Base-by-base conservation (phyloP, 2,797 vertebrate genomes). In the Syngnathus rostellatus region DNA sequence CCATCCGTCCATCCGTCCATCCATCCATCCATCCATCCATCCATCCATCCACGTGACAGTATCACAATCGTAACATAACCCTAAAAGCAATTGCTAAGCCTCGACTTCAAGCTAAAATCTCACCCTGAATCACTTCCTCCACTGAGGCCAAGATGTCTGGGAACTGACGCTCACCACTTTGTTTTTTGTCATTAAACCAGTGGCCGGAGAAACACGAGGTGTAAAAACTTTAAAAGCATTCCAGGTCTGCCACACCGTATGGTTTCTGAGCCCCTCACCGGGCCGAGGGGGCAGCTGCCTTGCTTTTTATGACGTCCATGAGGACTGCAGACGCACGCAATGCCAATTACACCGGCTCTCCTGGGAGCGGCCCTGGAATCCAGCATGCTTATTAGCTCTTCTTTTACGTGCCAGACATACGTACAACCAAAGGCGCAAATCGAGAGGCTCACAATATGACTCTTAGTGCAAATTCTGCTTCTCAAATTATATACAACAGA, bases 211-310 rank as follows among this genome's bases (percentile, higher is more conserved):
- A 77, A 66, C 61, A 75, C 68, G 79, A 70, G 64, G 72, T 84
- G 69, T 77, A 75, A 77, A 77, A 71, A 80, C 76, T 76, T 82
- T 73, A 79, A 83, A 68, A 77, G 67, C 73, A 81, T 77, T 85
- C 72, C 79, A 69, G 68, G 68, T 65, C 66, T 77, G 68, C 65
- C 48, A 65, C 68, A 70, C 75, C 67, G 54, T 76, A 68, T 50
- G 59, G 62, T 75, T 67, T 67, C 68, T 68, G 40, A 66, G 64
- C 68, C 66, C 67, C 73, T 81, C 46, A 57, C 64, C 55, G 61
- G 69, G 31, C 68, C n/a, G 46, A 39, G 74, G 74, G 75, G 74
- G 67, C 65, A 71, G 66, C 71, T 66, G 70, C 53, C 55, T 60
- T 63, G 66, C 75, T 81, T 86, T 58, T 85, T 70, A 58, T 38